Evolutionary conservation across 2,797 vertebrate genomes (phyloP).

Genomic region (Meda fulgida): DNA sequence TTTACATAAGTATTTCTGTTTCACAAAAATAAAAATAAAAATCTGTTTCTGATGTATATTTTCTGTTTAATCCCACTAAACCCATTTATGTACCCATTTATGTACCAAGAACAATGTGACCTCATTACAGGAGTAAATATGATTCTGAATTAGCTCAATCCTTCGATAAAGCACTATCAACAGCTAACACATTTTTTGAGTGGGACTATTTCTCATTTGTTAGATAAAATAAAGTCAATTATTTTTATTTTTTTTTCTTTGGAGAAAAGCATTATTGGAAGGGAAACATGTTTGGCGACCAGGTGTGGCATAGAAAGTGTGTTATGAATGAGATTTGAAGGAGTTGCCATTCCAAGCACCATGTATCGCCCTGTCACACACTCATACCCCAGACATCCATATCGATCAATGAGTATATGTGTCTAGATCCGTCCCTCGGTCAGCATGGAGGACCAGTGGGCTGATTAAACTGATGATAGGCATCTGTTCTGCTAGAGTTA

Average conservation of each 20-base stretch:
- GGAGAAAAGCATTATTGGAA: neutral
- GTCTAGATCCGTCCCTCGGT: neutral
- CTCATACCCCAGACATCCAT: slow-evolving; percentile 6
- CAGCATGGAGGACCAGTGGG: slow-evolving; percentile 8
- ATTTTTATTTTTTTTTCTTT: neutral
- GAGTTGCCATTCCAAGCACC: neutral
- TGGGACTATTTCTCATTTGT: neutral
- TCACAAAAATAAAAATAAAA: too few relatives aligned
- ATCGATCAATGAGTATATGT: slow-evolving; percentile 9
- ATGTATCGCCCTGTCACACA: neutral
- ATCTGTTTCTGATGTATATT: neutral
- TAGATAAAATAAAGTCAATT: neutral
- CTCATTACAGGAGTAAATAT: slow-evolving; percentile 38
- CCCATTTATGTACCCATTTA: neutral
- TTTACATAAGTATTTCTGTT: neutral
- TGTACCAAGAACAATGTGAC: slow-evolving; percentile 20
- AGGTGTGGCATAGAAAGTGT: neutral
- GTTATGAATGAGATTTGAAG: neutral
- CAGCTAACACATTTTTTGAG: neutral
- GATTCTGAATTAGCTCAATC: slow-evolving; percentile 22
- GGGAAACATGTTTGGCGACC: neutral
- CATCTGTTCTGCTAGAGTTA: slow-evolving; percentile 30
- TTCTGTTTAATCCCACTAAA: neutral
- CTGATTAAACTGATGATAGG: slow-evolving; percentile 30
- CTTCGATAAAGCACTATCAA: slow-evolving; percentile 18